Percentiles rank a stretch among this genome's conserved stretches.
These are phyloP conservation scores for Panulirus ornatus DNA, from an alignment of 1,140 invertebrate species.

Conservation along the genomic window DNA sequence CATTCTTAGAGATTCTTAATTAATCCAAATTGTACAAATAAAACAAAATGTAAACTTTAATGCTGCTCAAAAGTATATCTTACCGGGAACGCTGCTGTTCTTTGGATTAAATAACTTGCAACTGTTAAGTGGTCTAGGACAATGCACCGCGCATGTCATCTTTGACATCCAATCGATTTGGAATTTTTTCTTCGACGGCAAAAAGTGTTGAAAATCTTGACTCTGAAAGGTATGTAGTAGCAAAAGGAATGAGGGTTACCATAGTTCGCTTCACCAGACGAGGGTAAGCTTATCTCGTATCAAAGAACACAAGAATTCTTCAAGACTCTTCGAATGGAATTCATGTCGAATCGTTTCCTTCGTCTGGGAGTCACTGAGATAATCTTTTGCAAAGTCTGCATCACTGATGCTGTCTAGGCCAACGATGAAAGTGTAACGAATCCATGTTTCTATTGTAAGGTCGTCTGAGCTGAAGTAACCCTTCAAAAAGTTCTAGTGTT, in stretches of 20 bases:
- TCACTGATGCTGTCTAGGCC: background rate
- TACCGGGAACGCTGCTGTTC: background rate
- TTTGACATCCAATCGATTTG: conserved; percentile 46
- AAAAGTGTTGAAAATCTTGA: conserved; percentile 51
- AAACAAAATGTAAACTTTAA: background rate
- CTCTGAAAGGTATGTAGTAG: conserved; percentile 52
- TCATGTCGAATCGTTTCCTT: background rate
- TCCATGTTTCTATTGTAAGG: background rate
- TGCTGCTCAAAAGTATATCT: background rate
- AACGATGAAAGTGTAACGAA: background rate
- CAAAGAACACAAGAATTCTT: background rate
- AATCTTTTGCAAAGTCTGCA: background rate
- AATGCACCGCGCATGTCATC: conserved; percentile 57
- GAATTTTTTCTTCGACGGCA: conserved; percentile 41
- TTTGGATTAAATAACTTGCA: background rate
- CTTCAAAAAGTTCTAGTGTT: background rate
- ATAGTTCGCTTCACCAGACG: conserved; percentile 50
- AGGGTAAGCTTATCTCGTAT: background rate
- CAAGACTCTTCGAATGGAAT: background rate
- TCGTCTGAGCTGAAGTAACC: background rate
- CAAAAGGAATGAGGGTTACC: conserved; percentile 52
- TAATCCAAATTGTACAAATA: background rate
- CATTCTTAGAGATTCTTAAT: background rate
- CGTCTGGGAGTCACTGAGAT: background rate
- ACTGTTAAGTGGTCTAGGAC: background rate